A percentile compares a stretch with the other conserved stretches of the same genome.
Evolutionary conservation across 2,888 invertebrate genomes (phyloP).

Genomic region (Drosophila yooni): DNA sequence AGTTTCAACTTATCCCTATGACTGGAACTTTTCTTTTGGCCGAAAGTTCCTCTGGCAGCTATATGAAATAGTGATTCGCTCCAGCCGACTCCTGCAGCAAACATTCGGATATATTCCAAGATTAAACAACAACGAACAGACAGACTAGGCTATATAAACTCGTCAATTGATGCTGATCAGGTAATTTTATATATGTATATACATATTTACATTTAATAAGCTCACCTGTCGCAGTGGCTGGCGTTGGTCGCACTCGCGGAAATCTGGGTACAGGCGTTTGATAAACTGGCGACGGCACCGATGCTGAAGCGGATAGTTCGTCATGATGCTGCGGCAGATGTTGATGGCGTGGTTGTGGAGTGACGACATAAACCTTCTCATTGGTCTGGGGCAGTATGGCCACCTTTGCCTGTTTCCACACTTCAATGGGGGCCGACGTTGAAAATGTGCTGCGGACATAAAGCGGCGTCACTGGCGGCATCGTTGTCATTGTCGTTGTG

Average conservation of each 20-base stretch:
- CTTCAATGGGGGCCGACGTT: slow-evolving; percentile 70
- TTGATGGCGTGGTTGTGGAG: slow-evolving; percentile 87
- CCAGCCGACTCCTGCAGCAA: not conserved
- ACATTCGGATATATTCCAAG: not conserved
- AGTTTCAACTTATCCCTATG: not conserved
- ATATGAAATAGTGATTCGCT: not conserved
- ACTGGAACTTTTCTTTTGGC: not conserved
- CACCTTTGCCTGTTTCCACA: slow-evolving; percentile 89
- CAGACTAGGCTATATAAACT: not conserved
- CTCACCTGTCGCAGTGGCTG: slow-evolving; percentile 83
- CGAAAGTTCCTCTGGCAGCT: not conserved
- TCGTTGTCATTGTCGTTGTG: slow-evolving; percentile 81
- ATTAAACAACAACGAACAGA: not conserved
- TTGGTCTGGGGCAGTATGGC: slow-evolving; percentile 91
- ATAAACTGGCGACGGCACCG: slow-evolving; percentile 58
- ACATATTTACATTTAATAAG: not conserved
- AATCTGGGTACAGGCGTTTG: slow-evolving; percentile 82
- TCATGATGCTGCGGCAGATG: slow-evolving; percentile 21
- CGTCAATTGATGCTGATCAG: not conserved
- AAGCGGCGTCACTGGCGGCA: slow-evolving; percentile 69
- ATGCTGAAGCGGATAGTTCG: slow-evolving; percentile 46
- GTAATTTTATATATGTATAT: not conserved
- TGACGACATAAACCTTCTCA: slow-evolving; percentile 93
- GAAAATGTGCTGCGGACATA: slow-evolving; percentile 60
- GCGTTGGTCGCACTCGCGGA: slow-evolving; percentile 86